Percentiles rank a stretch among this genome's conserved stretches.
These are phyloP conservation scores for Colius striatus DNA, from an alignment of 2,113 vertebrate species.

Conservation along the genomic window DNA sequence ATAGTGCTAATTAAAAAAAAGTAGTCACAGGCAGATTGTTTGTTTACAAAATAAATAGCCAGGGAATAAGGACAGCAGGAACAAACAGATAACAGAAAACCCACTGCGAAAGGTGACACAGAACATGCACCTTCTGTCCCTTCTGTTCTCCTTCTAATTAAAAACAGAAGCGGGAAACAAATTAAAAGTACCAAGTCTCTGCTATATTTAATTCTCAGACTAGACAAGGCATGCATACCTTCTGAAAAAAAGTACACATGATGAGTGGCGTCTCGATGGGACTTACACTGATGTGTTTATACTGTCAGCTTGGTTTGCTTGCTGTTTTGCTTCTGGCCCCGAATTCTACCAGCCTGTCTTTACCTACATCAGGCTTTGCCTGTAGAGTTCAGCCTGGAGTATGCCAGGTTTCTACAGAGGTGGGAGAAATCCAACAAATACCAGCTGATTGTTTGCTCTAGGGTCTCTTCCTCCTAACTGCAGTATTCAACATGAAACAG, in stretches of 20 bases:
- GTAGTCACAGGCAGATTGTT: not conserved
- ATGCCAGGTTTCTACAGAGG: not conserved
- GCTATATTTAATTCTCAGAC: not conserved
- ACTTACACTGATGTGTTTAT: not conserved
- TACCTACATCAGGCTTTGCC: not conserved
- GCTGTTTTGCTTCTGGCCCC: not conserved
- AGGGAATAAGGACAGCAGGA: not conserved
- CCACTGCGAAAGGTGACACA: not conserved
- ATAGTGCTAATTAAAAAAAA: not conserved
- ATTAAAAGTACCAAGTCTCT: not conserved
- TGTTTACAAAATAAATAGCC: constrained; percentile 38
- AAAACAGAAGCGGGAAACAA: constrained; percentile 8
- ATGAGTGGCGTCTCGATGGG: not conserved
- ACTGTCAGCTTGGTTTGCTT: not conserved
- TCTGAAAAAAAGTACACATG: accelerated
- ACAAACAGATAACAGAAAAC: constrained; percentile 33
- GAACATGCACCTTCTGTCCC: not conserved
- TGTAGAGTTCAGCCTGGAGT: not conserved
- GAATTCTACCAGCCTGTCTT: not conserved
- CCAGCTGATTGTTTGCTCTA: not conserved
- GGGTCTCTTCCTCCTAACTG: not conserved
- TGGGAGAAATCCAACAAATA: not conserved
- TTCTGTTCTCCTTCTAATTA: constrained; percentile 32
- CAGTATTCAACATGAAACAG: not conserved
- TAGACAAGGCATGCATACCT: not conserved